Conservation (phyloP, 2,797 vertebrate species). For the Trematocara caparti region DNA sequence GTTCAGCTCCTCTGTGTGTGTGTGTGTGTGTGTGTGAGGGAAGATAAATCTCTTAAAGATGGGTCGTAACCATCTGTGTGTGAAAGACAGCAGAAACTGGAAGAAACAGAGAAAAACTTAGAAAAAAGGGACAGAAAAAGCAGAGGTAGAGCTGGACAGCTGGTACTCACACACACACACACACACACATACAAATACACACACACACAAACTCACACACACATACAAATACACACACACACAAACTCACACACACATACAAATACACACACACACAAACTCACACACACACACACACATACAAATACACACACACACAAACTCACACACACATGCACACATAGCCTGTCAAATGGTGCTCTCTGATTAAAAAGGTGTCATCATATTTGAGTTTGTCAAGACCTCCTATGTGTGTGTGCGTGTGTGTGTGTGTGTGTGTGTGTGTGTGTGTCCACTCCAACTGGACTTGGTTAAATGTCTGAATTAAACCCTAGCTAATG, state of each 20-base stretch:
- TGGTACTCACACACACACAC: no score
- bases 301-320: not conserved
- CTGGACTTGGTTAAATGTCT: conserved; percentile 33
- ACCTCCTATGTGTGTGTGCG: not conserved
- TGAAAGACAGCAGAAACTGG: not conserved
- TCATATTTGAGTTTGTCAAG: conserved; percentile 13
- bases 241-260: not conserved
- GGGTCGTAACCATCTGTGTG: not conserved
- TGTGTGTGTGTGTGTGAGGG: no score
- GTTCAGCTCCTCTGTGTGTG: no score
- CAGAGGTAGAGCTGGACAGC: no score
- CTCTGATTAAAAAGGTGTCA: conserved; percentile 34
- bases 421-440: not conserved
- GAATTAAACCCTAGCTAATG: conserved; percentile 38
- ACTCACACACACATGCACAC: not conserved
- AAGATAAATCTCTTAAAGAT: not conserved
- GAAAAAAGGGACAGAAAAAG: no score
- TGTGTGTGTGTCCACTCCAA: not conserved
- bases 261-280: not conserved
- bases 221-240: not conserved
- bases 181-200: no score
- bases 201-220: not conserved
- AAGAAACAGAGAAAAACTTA: not conserved
- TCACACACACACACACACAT: not conserved
- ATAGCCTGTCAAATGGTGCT: not conserved